Evolutionary conservation across 2,888 invertebrate species (phyloP).

Genomic region (Balanococcus diminutus): DNA sequence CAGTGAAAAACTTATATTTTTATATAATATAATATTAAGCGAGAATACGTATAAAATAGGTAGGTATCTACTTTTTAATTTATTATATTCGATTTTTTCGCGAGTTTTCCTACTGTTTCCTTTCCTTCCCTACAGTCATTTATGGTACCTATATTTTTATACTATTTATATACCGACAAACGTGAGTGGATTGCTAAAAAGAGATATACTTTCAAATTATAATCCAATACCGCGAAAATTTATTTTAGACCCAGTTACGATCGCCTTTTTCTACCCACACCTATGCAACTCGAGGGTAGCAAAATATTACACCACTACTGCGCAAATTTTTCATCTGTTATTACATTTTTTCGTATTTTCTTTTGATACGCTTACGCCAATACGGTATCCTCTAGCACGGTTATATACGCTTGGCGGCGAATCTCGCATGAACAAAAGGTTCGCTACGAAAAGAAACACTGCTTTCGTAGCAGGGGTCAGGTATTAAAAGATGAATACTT

Average conservation of each 20-base stretch:
- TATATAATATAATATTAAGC: neutral
- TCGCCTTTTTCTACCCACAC: neutral
- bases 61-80: neutral
- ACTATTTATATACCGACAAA: too few species aligned
- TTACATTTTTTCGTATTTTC: slow-evolving; percentile 40
- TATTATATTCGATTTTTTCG: neutral
- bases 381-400: neutral
- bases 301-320: neutral
- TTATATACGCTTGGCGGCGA: neutral
- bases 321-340: slow-evolving; percentile 43
- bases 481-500: slow-evolving; percentile 54
- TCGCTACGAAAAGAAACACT: slow-evolving; percentile 23
- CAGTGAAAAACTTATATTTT: neutral
- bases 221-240: neutral
- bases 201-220: neutral
- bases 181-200: neutral
- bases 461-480: slow-evolving; percentile 51
- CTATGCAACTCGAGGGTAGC: too few species aligned
- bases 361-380: too few species aligned
- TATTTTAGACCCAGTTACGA: neutral
- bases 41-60: neutral
- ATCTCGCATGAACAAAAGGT: neutral
- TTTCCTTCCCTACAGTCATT: neutral
- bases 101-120: neutral
- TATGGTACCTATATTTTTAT: too few species aligned